Percentiles rank a stretch among this genome's conserved stretches.
phyloP scores from a whole-genome alignment of 2,797 vertebrate genomes.

The Chromis chromis region DNA sequence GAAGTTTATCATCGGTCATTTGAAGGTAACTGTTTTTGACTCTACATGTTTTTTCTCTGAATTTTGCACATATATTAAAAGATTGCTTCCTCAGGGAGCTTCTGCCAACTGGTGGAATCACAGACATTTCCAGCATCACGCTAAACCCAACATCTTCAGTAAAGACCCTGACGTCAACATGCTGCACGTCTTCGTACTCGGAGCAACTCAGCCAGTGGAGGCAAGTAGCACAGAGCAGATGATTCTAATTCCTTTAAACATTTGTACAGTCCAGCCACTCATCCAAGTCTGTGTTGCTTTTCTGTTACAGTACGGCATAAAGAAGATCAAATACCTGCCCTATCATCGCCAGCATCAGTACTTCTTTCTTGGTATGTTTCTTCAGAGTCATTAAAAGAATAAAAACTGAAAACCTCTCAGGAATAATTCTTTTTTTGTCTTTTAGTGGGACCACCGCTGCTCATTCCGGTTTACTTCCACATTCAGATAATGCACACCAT shows the following conservation, averaged over 20 bases:
- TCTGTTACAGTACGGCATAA: conserved; percentile 90
- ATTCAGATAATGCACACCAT: conserved; percentile 92
- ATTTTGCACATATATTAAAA: not conserved
- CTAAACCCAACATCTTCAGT: conserved; percentile 93
- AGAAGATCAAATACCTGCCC: conserved; percentile 94
- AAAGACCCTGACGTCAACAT: conserved; percentile 97
- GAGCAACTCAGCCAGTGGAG: conserved; percentile 91
- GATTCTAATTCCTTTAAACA: not conserved
- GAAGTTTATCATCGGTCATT: conserved; percentile 93
- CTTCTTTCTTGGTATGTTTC: conserved; percentile 92
- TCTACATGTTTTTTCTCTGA: not conserved
- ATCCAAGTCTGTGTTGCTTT: conserved; percentile 7
- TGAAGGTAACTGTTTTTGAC: conserved; percentile 86
- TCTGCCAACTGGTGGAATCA: conserved; percentile 99
- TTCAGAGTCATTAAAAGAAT: not conserved
- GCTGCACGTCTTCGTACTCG: conserved; percentile 91
- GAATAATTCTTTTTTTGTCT: conserved; percentile 50
- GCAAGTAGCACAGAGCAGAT: conserved; percentile 65
- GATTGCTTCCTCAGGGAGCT: conserved; percentile 85
- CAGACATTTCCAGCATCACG: conserved; percentile 95
- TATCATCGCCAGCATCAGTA: conserved; percentile 95
- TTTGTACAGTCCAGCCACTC: not conserved
- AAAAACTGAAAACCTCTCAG: not conserved
- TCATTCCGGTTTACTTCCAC: conserved; percentile 95
- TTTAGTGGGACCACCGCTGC: conserved; percentile 93